These are phyloP conservation scores for Drosophila sproati DNA, from an alignment of 1,140 invertebrate species.

Conservation along the genomic window DNA sequence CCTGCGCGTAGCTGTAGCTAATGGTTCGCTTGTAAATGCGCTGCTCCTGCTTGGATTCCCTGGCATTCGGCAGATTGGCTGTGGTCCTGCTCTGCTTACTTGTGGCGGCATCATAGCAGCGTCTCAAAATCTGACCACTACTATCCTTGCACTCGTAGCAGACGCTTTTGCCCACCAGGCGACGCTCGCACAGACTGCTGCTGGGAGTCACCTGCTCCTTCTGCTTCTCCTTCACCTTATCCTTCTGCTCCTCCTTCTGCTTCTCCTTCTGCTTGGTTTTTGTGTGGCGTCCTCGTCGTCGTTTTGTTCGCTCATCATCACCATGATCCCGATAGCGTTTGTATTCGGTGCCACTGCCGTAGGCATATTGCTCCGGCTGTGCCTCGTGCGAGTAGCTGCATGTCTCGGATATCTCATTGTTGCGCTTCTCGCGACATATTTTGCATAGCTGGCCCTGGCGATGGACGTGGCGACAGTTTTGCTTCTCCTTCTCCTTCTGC, in stretches of 20 bases:
- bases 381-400: constrained; percentile 70
- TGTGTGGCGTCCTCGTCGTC: background rate
- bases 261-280: constrained; percentile 1
- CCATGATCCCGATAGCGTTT: constrained; percentile 45
- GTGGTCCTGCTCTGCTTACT: constrained; percentile 16
- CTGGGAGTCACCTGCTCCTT: constrained; percentile 2
- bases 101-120: constrained; percentile 54
- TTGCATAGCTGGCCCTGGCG: constrained; percentile 58
- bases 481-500: constrained; percentile 13
- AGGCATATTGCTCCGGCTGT: constrained; percentile 64
- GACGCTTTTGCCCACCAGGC: constrained; percentile 34
- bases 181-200: constrained; percentile 60
- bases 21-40: constrained; percentile 72
- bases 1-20: constrained; percentile 66
- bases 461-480: constrained; percentile 35
- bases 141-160: constrained; percentile 68
- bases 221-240: background rate
- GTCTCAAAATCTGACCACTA: constrained; percentile 41
- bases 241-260: constrained; percentile 1
- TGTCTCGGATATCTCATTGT: constrained; percentile 69
- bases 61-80: constrained; percentile 10
- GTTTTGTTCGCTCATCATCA: background rate
- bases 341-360: constrained; percentile 59
- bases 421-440: constrained; percentile 60
- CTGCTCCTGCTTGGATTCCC: constrained; percentile 47